Conservation (phyloP, 2,113 vertebrate genomes). For the Monopterus albus region DNA sequence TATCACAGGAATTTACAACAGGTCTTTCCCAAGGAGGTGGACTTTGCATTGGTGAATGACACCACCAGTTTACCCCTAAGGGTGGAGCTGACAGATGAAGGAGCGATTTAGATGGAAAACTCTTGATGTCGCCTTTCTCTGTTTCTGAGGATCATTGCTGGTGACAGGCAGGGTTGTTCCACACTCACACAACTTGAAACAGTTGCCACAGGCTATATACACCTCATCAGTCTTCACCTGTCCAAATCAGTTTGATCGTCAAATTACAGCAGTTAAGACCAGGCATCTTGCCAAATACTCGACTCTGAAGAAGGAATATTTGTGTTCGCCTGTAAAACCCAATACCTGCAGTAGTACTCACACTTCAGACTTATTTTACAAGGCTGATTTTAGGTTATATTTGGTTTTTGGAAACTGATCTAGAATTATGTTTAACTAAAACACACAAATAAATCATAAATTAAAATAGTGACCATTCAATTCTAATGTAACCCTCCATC, state of each 20-base stretch:
- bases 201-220: conserved; percentile 78
- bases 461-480: conserved; percentile 29
- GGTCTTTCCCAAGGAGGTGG: conserved; percentile 70
- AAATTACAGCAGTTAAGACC: conserved; percentile 66
- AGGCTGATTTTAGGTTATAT: not conserved
- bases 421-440: not conserved
- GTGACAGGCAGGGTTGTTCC: conserved; percentile 78
- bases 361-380: not conserved
- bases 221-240: conserved; percentile 81
- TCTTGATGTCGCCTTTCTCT: conserved; percentile 72
- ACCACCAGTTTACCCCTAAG: conserved; percentile 56
- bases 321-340: too few relatives aligned
- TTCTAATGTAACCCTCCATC: not conserved
- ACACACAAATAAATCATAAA: not conserved
- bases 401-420: conserved; percentile 7
- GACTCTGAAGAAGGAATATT: conserved; percentile 25
- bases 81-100: conserved; percentile 79
- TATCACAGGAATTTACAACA: conserved; percentile 65
- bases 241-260: conserved; percentile 73
- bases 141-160: conserved; percentile 70
- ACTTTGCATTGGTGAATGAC: conserved; percentile 73
- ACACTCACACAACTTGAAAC: conserved; percentile 76
- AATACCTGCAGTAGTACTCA: too few relatives aligned
- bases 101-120: conserved; percentile 72
- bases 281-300: conserved; percentile 47